These are phyloP conservation scores for Microtus ochrogaster DNA, from an alignment of 2,113 vertebrate genomes.

Conservation along the genomic window DNA sequence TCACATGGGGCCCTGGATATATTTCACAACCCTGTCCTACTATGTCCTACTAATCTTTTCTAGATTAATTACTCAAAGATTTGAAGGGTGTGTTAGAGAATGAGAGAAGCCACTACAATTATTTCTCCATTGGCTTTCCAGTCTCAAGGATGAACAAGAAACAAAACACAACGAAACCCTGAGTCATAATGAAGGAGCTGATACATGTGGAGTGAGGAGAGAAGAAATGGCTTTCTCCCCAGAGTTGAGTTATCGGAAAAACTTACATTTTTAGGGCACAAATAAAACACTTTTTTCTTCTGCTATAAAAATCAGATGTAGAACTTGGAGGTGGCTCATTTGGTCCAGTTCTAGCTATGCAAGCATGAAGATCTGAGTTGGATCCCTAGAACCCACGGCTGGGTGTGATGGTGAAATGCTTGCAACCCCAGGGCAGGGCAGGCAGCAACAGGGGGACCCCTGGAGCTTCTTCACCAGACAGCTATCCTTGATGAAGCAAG, in stretches of 20 bases:
- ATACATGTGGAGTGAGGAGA: not conserved
- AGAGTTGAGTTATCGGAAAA: not conserved
- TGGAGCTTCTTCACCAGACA: not conserved
- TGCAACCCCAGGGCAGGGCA: not conserved
- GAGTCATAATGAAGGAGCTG: not conserved
- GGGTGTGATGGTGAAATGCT: not conserved
- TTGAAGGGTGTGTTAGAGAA: not conserved
- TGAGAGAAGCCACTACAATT: not conserved
- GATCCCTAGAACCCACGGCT: not conserved
- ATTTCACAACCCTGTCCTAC: not conserved
- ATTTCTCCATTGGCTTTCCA: not conserved
- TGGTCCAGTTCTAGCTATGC: not conserved
- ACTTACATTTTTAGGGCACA: not conserved
- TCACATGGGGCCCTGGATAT: too few relatives aligned
- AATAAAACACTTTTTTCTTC: not conserved
- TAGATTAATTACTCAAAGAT: constrained; percentile 3
- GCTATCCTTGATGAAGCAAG: not conserved
- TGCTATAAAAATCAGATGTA: constrained; percentile 10
- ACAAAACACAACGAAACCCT: not conserved
- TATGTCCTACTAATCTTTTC: not conserved
- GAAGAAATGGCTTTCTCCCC: not conserved
- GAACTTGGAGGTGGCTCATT: not conserved
- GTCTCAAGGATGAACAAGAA: not conserved
- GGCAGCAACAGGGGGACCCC: not conserved
- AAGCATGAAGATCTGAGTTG: too few relatives aligned